Evolutionary conservation across 2,888 invertebrate species (phyloP), one percentile per base, ranked within the genome.

Genomic region (Danaus chrysippus): DNA sequence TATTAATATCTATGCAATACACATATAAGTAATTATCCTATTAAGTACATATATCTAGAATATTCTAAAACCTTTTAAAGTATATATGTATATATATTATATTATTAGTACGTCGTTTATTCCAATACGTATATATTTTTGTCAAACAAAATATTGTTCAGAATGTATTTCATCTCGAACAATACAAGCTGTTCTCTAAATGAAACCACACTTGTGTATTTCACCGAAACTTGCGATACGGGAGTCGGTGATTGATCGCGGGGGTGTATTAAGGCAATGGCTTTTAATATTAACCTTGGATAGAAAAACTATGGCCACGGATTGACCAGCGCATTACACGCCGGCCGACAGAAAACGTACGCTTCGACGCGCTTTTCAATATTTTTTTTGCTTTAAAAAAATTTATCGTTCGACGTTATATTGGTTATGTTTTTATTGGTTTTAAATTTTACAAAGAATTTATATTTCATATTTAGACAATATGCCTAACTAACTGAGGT

Each of bases 231-330:
- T 59, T 60, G 54, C 54, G 62, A 65, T 61, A 54, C 64, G 66
- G 67, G 64, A 61, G 62, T 59, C 60, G 64, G 62, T 67, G 69
- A 72, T 72, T 70, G 71, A 72, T 73, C 67, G 67, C 64, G 65
- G 66, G 67, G 63, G 64, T 64, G 59, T 60, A 65, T 65, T 68
- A 68, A 63, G 64, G 68, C 68, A 71, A 64, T 72, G 73, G 74
- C 76, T 77, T 83, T 82, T 80, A 82, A 81, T 82, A 82, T 82
- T 77, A 82, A 81, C 76, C 59, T 69, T 68, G 69, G 76, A 82
- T 83, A 83, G 81, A 83, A 87, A 88, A 88, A 83, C 85, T 83
- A 83, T 41, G 52, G 62, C 54, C 54, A 82, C 81, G 77, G 82
- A 76, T 74, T 72, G 73, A 75, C 76, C 73, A 74, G 77, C 70